Evolutionary conservation across 2,113 vertebrate genomes (phyloP).

Genomic region (Puma concolor): DNA sequence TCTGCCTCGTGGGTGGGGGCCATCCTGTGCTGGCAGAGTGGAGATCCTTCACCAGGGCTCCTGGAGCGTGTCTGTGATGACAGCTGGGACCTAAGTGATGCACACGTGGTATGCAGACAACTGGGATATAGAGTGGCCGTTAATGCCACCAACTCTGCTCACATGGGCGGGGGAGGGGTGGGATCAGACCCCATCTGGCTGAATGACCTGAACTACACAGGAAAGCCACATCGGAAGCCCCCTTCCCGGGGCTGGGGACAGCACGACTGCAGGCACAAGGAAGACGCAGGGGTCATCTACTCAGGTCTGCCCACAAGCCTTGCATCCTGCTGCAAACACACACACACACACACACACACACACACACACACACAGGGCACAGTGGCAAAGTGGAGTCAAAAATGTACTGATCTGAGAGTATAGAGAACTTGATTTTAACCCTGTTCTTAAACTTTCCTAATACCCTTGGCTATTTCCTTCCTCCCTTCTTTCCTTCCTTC

Average conservation of each 20-base stretch:
- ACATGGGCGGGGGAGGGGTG: neutral
- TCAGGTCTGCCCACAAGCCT: neutral
- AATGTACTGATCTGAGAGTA: neutral
- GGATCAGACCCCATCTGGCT: constrained; percentile 25
- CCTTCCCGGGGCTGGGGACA: neutral
- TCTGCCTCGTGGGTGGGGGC: constrained; percentile 75
- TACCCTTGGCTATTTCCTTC: neutral
- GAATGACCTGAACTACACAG: neutral
- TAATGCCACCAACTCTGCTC: fast-evolving
- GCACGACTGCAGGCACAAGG: neutral
- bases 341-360: neutral
- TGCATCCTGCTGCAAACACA: neutral
- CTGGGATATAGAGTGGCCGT: neutral
- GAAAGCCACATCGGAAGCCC: neutral
- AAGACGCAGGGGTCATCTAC: neutral
- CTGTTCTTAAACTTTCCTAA: neutral
- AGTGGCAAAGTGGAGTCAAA: neutral
- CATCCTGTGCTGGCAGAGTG: constrained; percentile 81
- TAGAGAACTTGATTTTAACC: neutral
- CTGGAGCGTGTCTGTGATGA: constrained; percentile 43
- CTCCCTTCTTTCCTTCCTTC: too few species aligned
- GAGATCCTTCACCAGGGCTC: constrained; percentile 74
- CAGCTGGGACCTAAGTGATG: neutral
- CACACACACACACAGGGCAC: neutral
- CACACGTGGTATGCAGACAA: constrained; percentile 36